Evolutionary conservation across 2,888 invertebrate genomes (phyloP).

Genomic region (Agelastica alni): DNA sequence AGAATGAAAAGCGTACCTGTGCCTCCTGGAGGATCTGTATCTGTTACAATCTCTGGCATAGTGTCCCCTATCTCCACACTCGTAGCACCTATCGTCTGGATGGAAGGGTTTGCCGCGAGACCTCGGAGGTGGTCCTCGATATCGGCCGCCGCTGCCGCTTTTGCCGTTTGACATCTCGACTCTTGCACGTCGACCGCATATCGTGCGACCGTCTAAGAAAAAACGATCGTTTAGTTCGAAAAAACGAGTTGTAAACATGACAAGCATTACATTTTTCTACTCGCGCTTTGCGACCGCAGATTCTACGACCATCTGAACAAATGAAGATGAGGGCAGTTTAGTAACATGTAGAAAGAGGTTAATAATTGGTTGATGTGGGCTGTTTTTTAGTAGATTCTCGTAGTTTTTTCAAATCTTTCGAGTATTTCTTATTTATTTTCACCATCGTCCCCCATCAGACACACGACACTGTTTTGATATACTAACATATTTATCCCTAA

Average conservation of each 20-base stretch:
- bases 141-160: conserved; percentile 58
- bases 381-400: conserved; percentile 16
- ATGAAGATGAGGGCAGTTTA: conserved; percentile 33
- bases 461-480: neutral
- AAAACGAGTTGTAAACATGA: too few species aligned
- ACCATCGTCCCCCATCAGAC: too few species aligned
- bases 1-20: too few species aligned
- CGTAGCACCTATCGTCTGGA: conserved; percentile 91
- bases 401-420: conserved; percentile 12
- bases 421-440: conserved; percentile 16
- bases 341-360: conserved; percentile 23
- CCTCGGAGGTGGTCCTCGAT: conserved; percentile 64
- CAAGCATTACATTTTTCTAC: conserved; percentile 38
- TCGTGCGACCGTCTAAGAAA: conserved; percentile 72
- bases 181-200: conserved; percentile 87
- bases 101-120: conserved; percentile 75
- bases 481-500: too few species aligned
- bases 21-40: conserved; percentile 64
- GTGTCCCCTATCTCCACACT: conserved; percentile 92
- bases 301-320: conserved; percentile 36
- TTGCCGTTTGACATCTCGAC: conserved; percentile 93
- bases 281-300: conserved; percentile 35
- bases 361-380: conserved; percentile 11
- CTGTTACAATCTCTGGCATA: conserved; percentile 89
- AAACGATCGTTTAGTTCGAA: conserved; percentile 13